These are phyloP conservation scores for Poeciliopsis infans DNA, from an alignment of 2,797 vertebrate genomes.

Conservation along the genomic window DNA sequence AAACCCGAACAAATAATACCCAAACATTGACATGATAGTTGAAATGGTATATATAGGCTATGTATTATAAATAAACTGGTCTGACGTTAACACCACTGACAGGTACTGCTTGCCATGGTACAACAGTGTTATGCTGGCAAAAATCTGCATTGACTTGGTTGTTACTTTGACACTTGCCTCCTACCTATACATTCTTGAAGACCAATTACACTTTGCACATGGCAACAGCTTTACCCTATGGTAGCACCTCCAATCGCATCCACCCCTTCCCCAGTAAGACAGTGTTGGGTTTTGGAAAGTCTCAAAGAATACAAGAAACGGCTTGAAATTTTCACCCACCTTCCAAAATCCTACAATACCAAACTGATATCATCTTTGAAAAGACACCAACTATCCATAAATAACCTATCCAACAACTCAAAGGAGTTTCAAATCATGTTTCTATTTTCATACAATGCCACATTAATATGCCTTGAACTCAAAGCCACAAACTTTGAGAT, in stretches of 20 bases:
- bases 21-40: not conserved
- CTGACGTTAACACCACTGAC: not conserved
- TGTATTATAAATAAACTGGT: not conserved
- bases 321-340: not conserved
- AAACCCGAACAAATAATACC: not conserved
- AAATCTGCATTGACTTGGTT: not conserved
- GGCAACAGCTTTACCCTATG: not conserved
- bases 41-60: too few species aligned
- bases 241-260: conserved; percentile 1
- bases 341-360: not conserved
- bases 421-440: not conserved
- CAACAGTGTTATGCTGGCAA: not conserved
- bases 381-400: not conserved
- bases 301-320: not conserved
- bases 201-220: not conserved
- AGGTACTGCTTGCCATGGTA: too few species aligned
- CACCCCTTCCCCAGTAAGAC: not conserved
- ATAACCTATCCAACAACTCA: not conserved
- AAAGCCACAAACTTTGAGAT: not conserved
- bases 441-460: not conserved
- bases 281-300: not conserved
- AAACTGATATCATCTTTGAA: not conserved
- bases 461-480: not conserved
- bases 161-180: not conserved
- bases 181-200: not conserved